A percentile compares a stretch with the other conserved stretches of the same genome.
Conservation (phyloP, 2,888 invertebrate species). For the Marasmarcha lunaedactyla region DNA sequence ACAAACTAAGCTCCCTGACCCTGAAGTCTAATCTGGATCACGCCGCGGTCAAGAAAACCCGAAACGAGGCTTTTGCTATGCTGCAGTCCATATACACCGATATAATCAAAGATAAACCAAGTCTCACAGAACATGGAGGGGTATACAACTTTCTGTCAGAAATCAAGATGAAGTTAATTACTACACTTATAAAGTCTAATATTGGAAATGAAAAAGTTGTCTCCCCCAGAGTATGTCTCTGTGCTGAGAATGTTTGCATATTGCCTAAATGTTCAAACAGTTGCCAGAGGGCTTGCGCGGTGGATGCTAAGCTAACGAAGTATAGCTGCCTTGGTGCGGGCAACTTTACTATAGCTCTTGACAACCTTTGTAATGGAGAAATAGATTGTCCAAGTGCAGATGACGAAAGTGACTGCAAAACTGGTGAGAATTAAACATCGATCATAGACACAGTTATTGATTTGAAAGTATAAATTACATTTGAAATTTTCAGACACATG, state of each 20-base stretch:
- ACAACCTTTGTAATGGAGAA: constrained; percentile 36
- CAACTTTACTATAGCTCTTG: constrained; percentile 25
- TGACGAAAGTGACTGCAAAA: constrained; percentile 38
- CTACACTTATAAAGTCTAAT: constrained; percentile 35
- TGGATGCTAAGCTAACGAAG: constrained; percentile 28
- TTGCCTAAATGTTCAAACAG: constrained; percentile 25
- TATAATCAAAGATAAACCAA: constrained; percentile 2
- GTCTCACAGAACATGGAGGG: too few species aligned
- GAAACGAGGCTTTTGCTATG: constrained; percentile 24
- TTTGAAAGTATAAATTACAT: constrained; percentile 1
- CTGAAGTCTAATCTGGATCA: not conserved
- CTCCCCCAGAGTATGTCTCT: constrained; percentile 29
- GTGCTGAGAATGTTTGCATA: constrained; percentile 18
- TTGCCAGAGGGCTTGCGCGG: constrained; percentile 34
- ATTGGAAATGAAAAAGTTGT: constrained; percentile 36
- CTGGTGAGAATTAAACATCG: constrained; percentile 25
- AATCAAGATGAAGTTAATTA: constrained; percentile 31
- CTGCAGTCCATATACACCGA: constrained; percentile 29
- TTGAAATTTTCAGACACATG: constrained; percentile 35
- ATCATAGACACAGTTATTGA: too few species aligned
- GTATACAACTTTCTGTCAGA: constrained; percentile 26
- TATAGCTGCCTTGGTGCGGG: constrained; percentile 26
- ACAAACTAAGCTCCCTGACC: too few species aligned
- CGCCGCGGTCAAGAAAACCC: not conserved
- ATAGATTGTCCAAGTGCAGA: constrained; percentile 34